A percentile compares a stretch with the other conserved stretches of the same genome.
These are phyloP conservation scores for Arrhamphus sclerolepis DNA, from an alignment of 2,797 vertebrate species.

Conservation along the genomic window DNA sequence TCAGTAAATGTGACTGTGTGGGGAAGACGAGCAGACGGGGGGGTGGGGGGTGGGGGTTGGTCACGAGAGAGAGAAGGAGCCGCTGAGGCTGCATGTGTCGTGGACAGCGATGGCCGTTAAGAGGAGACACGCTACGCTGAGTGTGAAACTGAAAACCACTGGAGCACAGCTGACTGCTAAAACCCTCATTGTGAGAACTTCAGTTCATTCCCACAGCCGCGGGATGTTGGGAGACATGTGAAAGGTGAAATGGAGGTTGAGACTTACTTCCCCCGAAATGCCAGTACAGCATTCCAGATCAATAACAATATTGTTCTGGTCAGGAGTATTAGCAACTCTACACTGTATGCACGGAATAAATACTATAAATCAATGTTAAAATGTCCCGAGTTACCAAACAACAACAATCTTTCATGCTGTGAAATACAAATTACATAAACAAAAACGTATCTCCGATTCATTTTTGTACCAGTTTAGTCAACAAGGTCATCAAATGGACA, in stretches of 20 bases:
- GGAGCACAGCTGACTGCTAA: conserved; percentile 79
- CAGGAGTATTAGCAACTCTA: neutral
- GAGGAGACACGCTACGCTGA: conserved; percentile 78
- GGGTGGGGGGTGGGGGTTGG: neutral
- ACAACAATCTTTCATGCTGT: too few relatives aligned
- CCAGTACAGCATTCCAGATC: conserved; percentile 47
- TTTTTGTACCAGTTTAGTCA: too few relatives aligned
- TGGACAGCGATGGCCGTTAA: conserved; percentile 66
- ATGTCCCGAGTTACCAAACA: too few relatives aligned
- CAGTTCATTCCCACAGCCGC: conserved; percentile 66
- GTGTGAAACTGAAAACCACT: conserved; percentile 82
- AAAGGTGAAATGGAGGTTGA: conserved; percentile 58
- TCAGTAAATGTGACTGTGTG: conserved; percentile 35
- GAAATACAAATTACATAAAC: too few relatives aligned
- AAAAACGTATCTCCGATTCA: too few relatives aligned
- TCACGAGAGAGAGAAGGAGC: conserved; percentile 37
- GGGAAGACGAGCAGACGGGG: conserved; percentile 18
- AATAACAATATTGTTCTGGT: conserved; percentile 29
- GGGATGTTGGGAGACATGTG: conserved; percentile 37
- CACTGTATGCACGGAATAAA: neutral
- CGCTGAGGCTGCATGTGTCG: conserved; percentile 35
- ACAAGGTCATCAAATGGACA: too few relatives aligned
- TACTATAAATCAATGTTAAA: too few relatives aligned
- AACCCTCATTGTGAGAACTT: conserved; percentile 72
- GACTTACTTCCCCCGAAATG: conserved; percentile 31